Conservation (phyloP, 2,797 vertebrate species). For the Ptychadena robeensis region DNA sequence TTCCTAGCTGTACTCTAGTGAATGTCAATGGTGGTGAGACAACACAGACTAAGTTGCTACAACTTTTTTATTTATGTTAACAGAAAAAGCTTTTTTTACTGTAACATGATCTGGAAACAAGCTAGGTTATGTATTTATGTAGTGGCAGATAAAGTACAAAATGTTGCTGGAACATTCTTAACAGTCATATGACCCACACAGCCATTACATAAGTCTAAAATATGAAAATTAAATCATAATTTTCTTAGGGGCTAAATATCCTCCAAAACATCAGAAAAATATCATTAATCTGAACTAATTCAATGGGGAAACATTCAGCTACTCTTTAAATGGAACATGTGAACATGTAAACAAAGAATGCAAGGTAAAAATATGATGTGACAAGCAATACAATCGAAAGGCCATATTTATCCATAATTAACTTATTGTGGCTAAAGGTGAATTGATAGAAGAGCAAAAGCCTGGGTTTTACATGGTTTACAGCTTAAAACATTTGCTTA, state of each 20-base stretch:
- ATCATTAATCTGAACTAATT: constrained; percentile 27
- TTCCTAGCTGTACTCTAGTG: no score
- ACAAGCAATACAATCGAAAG: constrained; percentile 35
- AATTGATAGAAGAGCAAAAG: constrained; percentile 7
- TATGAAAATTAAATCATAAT: background rate
- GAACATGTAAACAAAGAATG: constrained; percentile 9
- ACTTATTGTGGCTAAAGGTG: constrained; percentile 36
- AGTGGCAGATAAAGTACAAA: background rate
- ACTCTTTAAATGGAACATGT: constrained; percentile 22
- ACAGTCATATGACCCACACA: background rate
- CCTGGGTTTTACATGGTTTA: constrained; percentile 8
- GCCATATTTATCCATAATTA: constrained; percentile 40
- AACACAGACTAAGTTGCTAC: no score
- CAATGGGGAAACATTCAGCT: background rate
- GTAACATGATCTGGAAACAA: background rate
- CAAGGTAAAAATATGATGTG: constrained; percentile 19
- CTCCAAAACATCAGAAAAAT: constrained; percentile 23
- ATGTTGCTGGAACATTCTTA: background rate
- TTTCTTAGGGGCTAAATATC: background rate
- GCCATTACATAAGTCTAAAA: background rate
- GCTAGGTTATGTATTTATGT: background rate
- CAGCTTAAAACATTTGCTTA: constrained; percentile 38
- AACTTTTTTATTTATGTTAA: background rate
- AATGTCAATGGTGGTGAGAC: no score
- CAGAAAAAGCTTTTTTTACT: no score